Evolutionary conservation across 2,113 vertebrate species (phyloP), one percentile per base, ranked within the genome.

Genomic region (Passer domesticus): DNA sequence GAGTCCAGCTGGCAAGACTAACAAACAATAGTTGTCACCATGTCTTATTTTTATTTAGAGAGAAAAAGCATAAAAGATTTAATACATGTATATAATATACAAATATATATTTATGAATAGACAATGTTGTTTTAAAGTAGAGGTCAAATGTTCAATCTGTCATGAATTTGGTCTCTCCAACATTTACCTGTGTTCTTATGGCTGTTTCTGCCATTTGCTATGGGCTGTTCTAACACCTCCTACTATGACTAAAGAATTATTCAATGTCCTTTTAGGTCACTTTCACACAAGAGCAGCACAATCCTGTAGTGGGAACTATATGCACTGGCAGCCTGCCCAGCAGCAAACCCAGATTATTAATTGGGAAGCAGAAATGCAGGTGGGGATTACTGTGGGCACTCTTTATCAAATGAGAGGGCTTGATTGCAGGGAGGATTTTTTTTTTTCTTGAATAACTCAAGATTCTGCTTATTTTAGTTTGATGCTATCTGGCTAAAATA

Each of bases 401-500:
- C 14, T 39, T 46, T 18, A 83, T 79, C 80, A 80, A 76, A 87
- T 83, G 23, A 15, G n/a, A 82, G 6, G 23, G 28, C 68, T 78
- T 67, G n/a, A 75, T 82, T 95, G 94, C 66, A 72, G 41, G 9
- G n/a, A 56, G 21, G 27, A 43, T 39, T 87, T 52, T 41, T 44
- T 94, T 87, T 35, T 93, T 90, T 47, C 8, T 75, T 55, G 15
- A 68, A 16, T 81, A 52, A 52, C 30, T 90, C 16, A 66, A 46
- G n/a, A 80, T 89, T 69, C 70, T 91, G 43, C 62, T 81, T 88
- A 35, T 31, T 49, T 95, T 56, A 64, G 66, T 94, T 94, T 91
- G 91, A 74, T 93, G 64, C 59, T 68, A 22, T 87, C 67, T 92
- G 76, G 85, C 96, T 95, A 75, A 56, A 96, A 83, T 58, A 97